Evolutionary conservation across 2,113 vertebrate genomes (phyloP).

Genomic region (Odocoileus virginianus): DNA sequence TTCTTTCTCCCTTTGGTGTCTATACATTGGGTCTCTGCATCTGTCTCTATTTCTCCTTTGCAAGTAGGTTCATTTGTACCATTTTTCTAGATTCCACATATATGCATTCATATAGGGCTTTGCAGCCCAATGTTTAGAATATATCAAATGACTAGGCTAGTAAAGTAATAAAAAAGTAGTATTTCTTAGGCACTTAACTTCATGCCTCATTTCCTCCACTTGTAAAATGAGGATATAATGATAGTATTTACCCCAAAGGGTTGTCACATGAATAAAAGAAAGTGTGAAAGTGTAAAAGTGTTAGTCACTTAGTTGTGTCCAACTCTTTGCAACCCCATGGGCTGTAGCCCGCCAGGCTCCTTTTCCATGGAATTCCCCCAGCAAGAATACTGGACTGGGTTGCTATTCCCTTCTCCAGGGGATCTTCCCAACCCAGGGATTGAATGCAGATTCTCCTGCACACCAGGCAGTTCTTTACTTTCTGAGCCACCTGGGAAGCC

Average conservation of each 20-base stretch:
- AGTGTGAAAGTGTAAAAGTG: background rate
- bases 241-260: background rate
- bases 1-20: background rate
- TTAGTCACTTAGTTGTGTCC: background rate
- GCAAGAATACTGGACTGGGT: background rate
- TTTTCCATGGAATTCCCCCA: background rate
- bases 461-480: background rate
- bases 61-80: background rate
- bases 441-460: background rate
- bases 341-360: accelerated
- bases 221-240: background rate
- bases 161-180: background rate
- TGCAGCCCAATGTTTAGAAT: background rate
- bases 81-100: background rate
- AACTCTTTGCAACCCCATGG: accelerated
- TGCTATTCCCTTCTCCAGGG: background rate
- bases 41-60: background rate
- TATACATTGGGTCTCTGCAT: background rate
- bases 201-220: background rate
- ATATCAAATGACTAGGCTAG: background rate
- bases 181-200: background rate
- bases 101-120: background rate
- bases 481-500: background rate
- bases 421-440: background rate
- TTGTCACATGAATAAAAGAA: background rate